Conservation (phyloP, 2,888 invertebrate genomes). For the Gastrophysa polygoni region DNA sequence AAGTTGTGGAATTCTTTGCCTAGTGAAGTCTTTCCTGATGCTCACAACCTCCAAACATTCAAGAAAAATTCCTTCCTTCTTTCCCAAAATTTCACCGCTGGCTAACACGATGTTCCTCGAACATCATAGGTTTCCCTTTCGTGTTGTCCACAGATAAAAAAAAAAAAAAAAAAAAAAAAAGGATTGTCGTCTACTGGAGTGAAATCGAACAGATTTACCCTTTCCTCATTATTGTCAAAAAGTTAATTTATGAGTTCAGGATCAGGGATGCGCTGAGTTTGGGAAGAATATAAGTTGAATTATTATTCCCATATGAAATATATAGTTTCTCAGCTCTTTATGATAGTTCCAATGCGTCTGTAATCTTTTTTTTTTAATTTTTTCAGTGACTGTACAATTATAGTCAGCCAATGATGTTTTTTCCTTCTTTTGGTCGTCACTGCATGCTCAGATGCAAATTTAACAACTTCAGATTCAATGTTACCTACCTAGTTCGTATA, state of each 20-base stretch:
- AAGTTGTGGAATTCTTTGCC: no score
- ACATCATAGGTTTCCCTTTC: no score
- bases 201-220: constrained; percentile 3
- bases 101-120: no score
- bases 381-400: neutral
- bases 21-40: no score
- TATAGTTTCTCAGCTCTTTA: neutral
- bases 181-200: neutral
- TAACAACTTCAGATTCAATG: neutral
- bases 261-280: neutral
- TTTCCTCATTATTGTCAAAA: neutral
- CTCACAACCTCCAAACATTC: no score
- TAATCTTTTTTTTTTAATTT: neutral
- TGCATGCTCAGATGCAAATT: constrained; percentile 2
- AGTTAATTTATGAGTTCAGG: neutral
- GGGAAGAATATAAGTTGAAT: constrained; percentile 3
- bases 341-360: neutral
- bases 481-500: neutral
- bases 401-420: neutral
- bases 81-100: no score
- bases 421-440: neutral
- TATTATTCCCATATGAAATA: neutral
- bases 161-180: no score
- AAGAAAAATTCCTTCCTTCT: no score
- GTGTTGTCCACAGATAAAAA: no score